These are phyloP conservation scores for Gambusia affinis DNA, from an alignment of 2,113 vertebrate genomes.

Conservation along the genomic window DNA sequence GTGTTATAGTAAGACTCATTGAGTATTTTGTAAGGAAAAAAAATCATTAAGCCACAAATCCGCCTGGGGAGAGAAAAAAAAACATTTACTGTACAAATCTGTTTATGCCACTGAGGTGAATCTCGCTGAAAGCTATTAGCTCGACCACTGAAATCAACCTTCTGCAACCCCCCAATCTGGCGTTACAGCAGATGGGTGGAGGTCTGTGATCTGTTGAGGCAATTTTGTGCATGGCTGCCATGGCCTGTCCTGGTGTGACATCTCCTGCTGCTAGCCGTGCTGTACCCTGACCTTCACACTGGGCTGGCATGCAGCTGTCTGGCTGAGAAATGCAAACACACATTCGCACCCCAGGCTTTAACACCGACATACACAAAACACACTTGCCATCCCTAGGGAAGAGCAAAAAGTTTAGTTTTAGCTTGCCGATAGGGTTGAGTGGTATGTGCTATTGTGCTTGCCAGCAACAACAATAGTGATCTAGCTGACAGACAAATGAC, in stretches of 20 bases:
- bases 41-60: conserved; percentile 43
- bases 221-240: conserved; percentile 85
- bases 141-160: conserved; percentile 71
- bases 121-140: conserved; percentile 77
- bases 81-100: conserved; percentile 74
- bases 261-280: conserved; percentile 80
- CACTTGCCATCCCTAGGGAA: conserved; percentile 42
- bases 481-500: conserved; percentile 42
- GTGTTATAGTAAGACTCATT: conserved; percentile 9
- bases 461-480: conserved; percentile 19
- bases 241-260: conserved; percentile 82
- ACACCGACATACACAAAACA: conserved; percentile 28
- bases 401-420: conserved; percentile 47
- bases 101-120: conserved; percentile 54
- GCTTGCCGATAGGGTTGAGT: conserved; percentile 37
- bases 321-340: conserved; percentile 56
- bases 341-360: conserved; percentile 28
- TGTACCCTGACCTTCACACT: conserved; percentile 84
- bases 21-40: conserved; percentile 13
- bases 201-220: conserved; percentile 83
- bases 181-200: conserved; percentile 79
- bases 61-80: conserved; percentile 35
- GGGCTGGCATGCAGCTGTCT: conserved; percentile 75
- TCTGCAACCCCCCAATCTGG: conserved; percentile 65
- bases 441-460: conserved; percentile 20